These are phyloP conservation scores for Trilocha varians DNA, from an alignment of 2,888 invertebrate genomes.

Conservation along the genomic window DNA sequence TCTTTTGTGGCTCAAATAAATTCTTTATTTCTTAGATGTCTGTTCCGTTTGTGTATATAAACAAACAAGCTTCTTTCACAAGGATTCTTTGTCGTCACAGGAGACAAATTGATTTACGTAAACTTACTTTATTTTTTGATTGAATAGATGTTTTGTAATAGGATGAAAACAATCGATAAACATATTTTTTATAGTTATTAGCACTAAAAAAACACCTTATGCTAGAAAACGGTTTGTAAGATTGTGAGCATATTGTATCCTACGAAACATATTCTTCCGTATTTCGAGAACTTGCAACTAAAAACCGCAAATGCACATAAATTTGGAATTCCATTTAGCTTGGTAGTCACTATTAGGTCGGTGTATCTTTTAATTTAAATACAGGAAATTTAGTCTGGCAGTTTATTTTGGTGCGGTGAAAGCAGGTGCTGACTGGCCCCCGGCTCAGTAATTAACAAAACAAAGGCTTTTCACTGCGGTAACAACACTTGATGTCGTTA, in stretches of 20 bases:
- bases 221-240: too few species aligned
- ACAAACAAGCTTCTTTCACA: too few species aligned
- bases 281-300: background rate
- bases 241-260: too few species aligned
- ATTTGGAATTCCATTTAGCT: constrained; percentile 29
- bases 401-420: constrained; percentile 52
- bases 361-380: constrained; percentile 52
- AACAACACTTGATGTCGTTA: constrained; percentile 48
- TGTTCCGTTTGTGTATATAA: too few species aligned
- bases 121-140: too few species aligned
- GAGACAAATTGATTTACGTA: too few species aligned
- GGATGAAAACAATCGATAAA: too few species aligned
- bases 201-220: too few species aligned
- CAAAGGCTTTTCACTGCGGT: constrained; percentile 54
- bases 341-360: constrained; percentile 41
- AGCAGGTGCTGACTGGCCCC: constrained; percentile 50
- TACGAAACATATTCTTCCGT: too few species aligned
- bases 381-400: constrained; percentile 46
- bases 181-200: too few species aligned
- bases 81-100: too few species aligned
- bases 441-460: constrained; percentile 60
- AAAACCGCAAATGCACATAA: constrained; percentile 26
- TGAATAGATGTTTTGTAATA: too few species aligned
- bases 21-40: background rate
- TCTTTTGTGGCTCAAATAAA: background rate